phyloP scores from a whole-genome alignment of 2,888 invertebrate genomes.

The Tubiluchus corallicola region DNA sequence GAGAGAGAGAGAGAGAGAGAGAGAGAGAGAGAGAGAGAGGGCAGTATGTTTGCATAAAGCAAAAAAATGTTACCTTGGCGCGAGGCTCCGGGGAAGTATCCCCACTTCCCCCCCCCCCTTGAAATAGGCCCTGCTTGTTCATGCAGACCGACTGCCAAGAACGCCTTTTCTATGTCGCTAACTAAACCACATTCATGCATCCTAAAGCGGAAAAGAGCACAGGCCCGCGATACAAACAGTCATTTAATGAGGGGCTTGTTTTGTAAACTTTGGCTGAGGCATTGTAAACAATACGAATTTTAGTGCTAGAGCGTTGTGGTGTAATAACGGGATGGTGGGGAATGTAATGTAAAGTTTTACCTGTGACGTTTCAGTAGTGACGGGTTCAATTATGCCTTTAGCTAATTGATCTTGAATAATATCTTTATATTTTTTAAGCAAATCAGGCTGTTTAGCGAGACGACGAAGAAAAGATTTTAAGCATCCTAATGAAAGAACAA shows the following conservation, averaged over 20 bases:
- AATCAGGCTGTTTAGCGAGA: not conserved
- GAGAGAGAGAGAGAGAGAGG: no score
- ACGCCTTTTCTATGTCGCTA: constrained; percentile 15
- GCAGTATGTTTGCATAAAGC: no score
- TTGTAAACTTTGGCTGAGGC: constrained; percentile 11
- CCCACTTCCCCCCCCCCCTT: no score
- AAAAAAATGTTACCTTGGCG: no score
- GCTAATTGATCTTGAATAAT: constrained; percentile 5
- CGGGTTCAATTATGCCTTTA: constrained; percentile 9
- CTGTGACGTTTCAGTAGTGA: not conserved
- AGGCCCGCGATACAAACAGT: constrained; percentile 13
- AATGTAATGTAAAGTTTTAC: constrained; percentile 6
- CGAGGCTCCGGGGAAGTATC: no score
- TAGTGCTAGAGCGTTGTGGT: constrained; percentile 12
- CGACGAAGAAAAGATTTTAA: no score
- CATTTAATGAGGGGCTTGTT: constrained; percentile 12
- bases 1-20: no score
- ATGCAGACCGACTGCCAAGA: constrained; percentile 11
- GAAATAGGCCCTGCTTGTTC: no score
- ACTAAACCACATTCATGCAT: constrained; percentile 1
- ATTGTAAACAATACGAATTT: constrained; percentile 16
- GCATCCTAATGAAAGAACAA: no score
- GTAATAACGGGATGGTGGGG: constrained; percentile 15
- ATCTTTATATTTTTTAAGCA: constrained; percentile 2
- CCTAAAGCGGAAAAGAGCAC: constrained; percentile 13